These are phyloP conservation scores for Orchesella cincta DNA, from an alignment of 1,140 invertebrate genomes.

Conservation along the genomic window DNA sequence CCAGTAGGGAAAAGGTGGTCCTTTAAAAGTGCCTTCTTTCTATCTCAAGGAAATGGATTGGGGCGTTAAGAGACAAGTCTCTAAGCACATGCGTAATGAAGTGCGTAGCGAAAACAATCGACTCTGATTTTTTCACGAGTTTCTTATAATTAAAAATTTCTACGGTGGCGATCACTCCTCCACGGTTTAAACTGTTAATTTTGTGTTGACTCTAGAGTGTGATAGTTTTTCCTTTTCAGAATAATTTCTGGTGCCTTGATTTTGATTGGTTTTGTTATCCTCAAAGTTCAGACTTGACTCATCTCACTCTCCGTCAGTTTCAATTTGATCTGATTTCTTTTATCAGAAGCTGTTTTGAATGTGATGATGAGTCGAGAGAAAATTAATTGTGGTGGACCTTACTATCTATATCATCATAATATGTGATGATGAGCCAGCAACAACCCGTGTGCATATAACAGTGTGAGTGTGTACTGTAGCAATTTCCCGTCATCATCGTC, in stretches of 20 bases:
- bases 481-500: not conserved
- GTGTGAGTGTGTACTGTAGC: not conserved
- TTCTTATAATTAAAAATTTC: not conserved
- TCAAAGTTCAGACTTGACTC: no score
- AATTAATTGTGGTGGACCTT: not conserved
- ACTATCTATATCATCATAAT: no score
- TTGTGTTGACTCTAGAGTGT: conserved; percentile 13
- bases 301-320: no score
- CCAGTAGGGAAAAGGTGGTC: no score
- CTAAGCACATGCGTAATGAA: not conserved
- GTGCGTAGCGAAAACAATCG: not conserved
- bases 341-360: no score
- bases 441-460: not conserved
- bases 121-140: not conserved
- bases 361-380: not conserved
- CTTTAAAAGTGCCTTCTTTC: not conserved
- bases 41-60: not conserved
- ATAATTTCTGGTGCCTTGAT: no score
- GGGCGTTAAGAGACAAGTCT: conserved; percentile 5
- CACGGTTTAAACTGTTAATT: conserved; percentile 2
- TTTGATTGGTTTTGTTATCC: no score
- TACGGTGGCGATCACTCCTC: not conserved
- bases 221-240: no score
- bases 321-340: no score
- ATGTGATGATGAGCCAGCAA: not conserved